Percentiles rank a stretch among this genome's conserved stretches.
Evolutionary conservation across 2,113 vertebrate genomes (phyloP).

Genomic region (Pogona vitticeps): DNA sequence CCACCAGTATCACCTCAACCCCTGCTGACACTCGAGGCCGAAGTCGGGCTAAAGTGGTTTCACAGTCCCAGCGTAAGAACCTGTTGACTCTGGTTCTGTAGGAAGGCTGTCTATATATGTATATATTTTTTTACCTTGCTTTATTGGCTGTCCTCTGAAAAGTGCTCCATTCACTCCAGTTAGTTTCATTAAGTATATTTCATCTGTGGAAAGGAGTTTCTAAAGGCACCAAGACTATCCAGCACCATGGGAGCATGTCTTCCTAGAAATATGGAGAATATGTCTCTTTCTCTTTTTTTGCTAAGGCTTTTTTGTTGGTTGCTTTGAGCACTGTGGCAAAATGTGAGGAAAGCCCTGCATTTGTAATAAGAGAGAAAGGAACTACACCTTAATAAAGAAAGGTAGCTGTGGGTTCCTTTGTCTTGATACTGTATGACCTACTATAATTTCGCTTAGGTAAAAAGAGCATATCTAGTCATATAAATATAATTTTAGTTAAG

Average conservation of each 20-base stretch:
- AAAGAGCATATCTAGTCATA: slow-evolving; percentile 56
- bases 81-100: slow-evolving; percentile 35
- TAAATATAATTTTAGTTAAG: slow-evolving; percentile 46
- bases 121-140: not conserved
- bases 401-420: not conserved
- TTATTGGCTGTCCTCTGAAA: not conserved
- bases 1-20: slow-evolving; percentile 78
- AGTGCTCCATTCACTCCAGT: not conserved
- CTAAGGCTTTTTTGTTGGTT: not conserved
- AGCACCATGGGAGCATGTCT: not conserved
- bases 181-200: not conserved
- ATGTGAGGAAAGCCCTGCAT: not conserved
- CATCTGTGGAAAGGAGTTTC: slow-evolving; percentile 12
- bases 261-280: not conserved
- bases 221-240: not conserved
- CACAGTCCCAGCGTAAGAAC: slow-evolving; percentile 97
- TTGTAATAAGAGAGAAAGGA: not conserved
- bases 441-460: too few species aligned
- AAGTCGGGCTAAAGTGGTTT: slow-evolving; percentile 96
- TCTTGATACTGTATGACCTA: not conserved
- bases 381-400: not conserved
- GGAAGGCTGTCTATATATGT: not conserved
- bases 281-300: not conserved
- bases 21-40: slow-evolving; percentile 92
- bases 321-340: not conserved